Base-by-base conservation (phyloP, 2,113 vertebrate species). In the Nasalis larvatus region DNA sequence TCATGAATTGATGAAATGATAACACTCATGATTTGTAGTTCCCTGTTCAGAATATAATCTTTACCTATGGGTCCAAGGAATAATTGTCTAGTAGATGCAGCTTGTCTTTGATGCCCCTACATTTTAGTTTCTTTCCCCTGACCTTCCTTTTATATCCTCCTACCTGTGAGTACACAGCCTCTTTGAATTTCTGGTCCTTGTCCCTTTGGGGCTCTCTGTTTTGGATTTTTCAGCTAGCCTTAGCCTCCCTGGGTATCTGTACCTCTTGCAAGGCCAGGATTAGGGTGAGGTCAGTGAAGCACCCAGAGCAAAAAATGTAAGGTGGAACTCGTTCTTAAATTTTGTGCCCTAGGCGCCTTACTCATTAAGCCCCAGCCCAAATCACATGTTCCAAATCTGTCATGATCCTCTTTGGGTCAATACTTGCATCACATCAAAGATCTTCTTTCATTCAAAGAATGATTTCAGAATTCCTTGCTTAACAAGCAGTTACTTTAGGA, bases 391-490 rank as follows among this genome's bases (percentile, higher is more conserved):
- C 16, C 56, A 47, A 66, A 63, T 71, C 60, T 89, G 13, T 58
- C 66, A 16, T 56, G 9, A 18, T 89, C 35, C 16, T 94, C 40
- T 63, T 86, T 82, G 52, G 86, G 47, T 77, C 47, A 40, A 21
- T 78, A 37, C 37, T 91, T 95, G n/a, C 0, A 32, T 91, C 89
- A 82, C 42, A 42, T 84, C 27, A 90, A 76, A 8, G 27, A 80
- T 35, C 35, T 56, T 66, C 1, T 23, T 88, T 69, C 71, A 60
- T 77, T 85, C 21, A 89, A 73, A 78, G 45, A 58, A 37, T 49
- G 52, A 78, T 88, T 56, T 88, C 66, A 93, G 78, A 82, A 82
- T 66, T 66, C 52, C n/a, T 66, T 37, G 23, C 14, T 89, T 87
- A 90, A 45, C 27, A 4, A 77, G 40, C 21, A 56, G 23, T 77